Percentiles rank a stretch among this genome's conserved stretches.
Evolutionary conservation across 2,797 vertebrate genomes (phyloP).

Genomic region (Brachyrhaphis roseni): DNA sequence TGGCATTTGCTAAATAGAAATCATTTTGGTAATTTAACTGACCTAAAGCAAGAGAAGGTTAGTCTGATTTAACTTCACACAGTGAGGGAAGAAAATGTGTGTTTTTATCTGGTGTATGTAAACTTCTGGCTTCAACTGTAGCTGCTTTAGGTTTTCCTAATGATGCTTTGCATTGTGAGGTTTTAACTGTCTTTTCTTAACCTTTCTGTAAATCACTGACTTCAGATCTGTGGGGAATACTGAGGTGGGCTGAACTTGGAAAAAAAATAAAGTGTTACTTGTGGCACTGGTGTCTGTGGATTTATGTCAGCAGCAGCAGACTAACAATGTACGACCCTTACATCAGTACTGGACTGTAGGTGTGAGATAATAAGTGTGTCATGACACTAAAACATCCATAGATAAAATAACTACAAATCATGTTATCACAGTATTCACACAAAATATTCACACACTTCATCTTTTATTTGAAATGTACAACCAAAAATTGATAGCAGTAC

Average conservation of each 20-base stretch:
- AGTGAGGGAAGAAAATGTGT: neutral
- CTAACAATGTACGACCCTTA: neutral
- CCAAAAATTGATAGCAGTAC: neutral
- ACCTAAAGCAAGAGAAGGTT: neutral
- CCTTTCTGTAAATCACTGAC: constrained; percentile 13
- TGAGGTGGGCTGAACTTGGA: neutral
- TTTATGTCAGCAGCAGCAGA: neutral
- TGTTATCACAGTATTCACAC: neutral
- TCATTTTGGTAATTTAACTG: neutral
- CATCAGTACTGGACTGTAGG: neutral
- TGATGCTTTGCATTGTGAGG: neutral
- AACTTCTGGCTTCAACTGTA: neutral
- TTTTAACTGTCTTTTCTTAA: neutral
- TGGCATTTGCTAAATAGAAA: neutral
- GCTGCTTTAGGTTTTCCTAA: neutral
- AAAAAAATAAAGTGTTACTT: constrained; percentile 30
- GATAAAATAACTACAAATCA: neutral
- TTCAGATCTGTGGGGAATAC: constrained; percentile 8
- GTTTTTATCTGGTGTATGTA: neutral
- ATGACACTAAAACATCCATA: neutral
- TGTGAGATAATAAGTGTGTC: neutral
- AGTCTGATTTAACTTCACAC: neutral
- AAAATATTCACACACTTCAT: neutral
- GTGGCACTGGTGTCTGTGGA: neutral
- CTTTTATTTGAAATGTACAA: neutral